Base-by-base conservation (phyloP, 2,113 vertebrate genomes). In the Vanacampus margaritifer region DNA sequence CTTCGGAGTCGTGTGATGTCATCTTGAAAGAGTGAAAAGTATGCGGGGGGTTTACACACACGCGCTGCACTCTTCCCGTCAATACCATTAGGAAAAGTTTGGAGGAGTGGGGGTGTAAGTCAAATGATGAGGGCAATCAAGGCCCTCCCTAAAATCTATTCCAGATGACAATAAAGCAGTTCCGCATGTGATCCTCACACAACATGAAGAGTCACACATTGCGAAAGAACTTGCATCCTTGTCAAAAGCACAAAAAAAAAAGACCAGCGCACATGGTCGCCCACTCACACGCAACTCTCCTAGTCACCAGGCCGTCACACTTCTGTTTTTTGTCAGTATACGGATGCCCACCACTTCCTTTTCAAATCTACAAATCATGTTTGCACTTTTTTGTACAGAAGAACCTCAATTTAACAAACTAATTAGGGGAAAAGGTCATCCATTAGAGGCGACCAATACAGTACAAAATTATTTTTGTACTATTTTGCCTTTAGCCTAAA, bases 131-230 rank as follows among this genome's bases (percentile, higher is more conserved):
- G 64, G 66, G 73, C 59, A 62, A 80, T 87, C 74, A 84, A 82
- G 79, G 80, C 67, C 14, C 74, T 61, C 45, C n/a, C 54, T 43
- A 21, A 77, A 85, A 90, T 80, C 19, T 5, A 73, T 56, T 67
- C 87, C 87, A 91, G 87, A 91, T 87, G 85, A 81, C 72, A 57
- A 32, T 81, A 87, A 62, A 89, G 41, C 73, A 69, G 12, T 63
- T 83, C 86, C 82, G 78, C 51, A 23, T 87, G 81, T 58, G 68
- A 79, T 78, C 71, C 64, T 74, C 32, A 80, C 68, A 28, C 78
- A 51, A 64, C 76, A 58, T 13, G 28, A 11, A 26, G 48, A 53
- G 43, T 59, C 23, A 37, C 35, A 14, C 41, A 32, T 84, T 86
- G 68, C 78, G 43, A 65, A 81, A 88, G 71, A 71, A 26, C 53